Base-by-base conservation (phyloP, 2,888 invertebrate species). In the Piscicola geometra region DNA sequence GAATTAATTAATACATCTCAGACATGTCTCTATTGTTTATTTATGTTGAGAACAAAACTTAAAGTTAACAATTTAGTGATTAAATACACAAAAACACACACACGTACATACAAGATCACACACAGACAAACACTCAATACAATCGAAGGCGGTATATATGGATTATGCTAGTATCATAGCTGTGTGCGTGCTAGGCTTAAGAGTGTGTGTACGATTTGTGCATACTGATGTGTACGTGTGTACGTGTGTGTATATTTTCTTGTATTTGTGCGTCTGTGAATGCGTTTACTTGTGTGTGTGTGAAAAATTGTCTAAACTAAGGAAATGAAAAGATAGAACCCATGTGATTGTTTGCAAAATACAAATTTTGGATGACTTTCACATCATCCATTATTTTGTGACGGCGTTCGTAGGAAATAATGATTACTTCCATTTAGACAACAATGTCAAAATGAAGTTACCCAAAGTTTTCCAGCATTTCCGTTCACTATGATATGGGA, bases 141-240 rank as follows among this genome's bases (percentile, higher is more conserved):
- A 47, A 47, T 47, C 50, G 21, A 47, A 47, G 50, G 50, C 50
- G 21, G 50, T 47, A 47, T 47, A 47, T 47, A 47, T 47, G 21
- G 50, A 47, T 47, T 15, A 47, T 47, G 21, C 21, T 47, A n/a
- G 50, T 47, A 47, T 47, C 50, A 47, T 47, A 21, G 50, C 50
- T 47, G 50, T 47, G 50, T 47, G 50, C 50, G 50, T 47, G 50
- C 21, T 15, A 21, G 50, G 50, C 50, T 47, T 47, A 47, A 47
- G 50, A 47, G 50, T 47, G 50, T 47, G 50, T 47, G 50, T 47
- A 47, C 50, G 50, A 21, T 47, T 47, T 47, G 50, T 47, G 50
- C 50, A 47, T 47, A 21, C 21, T 47, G 12, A 15, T 47, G 50
- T 47, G 50, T 47, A 21, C 50, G 50, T 47, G 50, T 47, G 21